A percentile compares a stretch with the other conserved stretches of the same genome.
Conservation (phyloP, 2,113 vertebrate species). For the Mormoops blainvillei region DNA sequence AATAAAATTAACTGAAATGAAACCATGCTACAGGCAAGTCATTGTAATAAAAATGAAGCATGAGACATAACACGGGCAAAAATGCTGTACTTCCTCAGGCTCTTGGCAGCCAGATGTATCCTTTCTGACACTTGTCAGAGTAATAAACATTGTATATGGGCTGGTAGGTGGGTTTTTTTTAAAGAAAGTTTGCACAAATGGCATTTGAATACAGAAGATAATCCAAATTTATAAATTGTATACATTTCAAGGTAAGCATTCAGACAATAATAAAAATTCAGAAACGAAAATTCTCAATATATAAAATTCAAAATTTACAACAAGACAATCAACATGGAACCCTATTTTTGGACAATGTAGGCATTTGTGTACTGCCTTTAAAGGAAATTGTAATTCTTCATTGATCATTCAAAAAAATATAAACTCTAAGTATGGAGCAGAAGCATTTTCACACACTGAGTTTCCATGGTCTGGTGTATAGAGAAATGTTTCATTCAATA, state of each 20-base stretch:
- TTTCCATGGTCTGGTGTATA: constrained; percentile 80
- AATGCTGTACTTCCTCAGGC: background rate
- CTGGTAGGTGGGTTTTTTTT: background rate
- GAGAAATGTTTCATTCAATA: constrained; percentile 85
- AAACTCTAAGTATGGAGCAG: constrained; percentile 83
- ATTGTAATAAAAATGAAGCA: constrained; percentile 11
- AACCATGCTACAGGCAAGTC: background rate
- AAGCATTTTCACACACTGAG: constrained; percentile 86
- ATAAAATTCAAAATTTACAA: background rate
- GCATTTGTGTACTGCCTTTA: constrained; percentile 24
- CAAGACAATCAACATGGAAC: background rate
- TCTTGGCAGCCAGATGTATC: background rate
- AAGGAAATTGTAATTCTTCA: constrained; percentile 48
- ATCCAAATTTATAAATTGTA: background rate
- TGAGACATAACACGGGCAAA: background rate
- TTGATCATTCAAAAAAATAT: constrained; percentile 49
- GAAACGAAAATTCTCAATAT: background rate
- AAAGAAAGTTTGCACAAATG: background rate
- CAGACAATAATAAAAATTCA: background rate
- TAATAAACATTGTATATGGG: background rate
- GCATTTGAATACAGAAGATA: background rate
- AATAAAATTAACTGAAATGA: background rate
- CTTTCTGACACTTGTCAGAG: background rate
- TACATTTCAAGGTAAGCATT: background rate
- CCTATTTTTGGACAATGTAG: constrained; percentile 45